Evolutionary conservation across 2,797 vertebrate genomes (phyloP), one percentile per base, ranked within the genome.

Genomic region (Pseudomugil tenellus): DNA sequence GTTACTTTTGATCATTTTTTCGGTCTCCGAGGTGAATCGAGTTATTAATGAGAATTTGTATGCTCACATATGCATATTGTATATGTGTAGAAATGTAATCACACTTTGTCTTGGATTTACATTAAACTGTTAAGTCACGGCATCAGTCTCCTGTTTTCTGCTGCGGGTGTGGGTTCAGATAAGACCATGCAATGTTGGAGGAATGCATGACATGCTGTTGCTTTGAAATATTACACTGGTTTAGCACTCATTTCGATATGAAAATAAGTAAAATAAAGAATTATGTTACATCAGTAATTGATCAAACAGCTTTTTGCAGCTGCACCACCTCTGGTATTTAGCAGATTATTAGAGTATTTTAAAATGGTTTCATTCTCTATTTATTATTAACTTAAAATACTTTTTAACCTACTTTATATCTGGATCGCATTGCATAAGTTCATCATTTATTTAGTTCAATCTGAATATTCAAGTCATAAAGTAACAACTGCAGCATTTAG

Each of bases 31-130:
- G 96, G 96, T 98, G 96, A 98, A 98, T 97, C 92, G 96, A 97
- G 96, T 99, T 97, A 98, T 96, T 97, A 97, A 98, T 96, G 94
- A 96, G 92, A 97, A 96, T 96, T 96, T 96, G 96, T 98, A 97
- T 96, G 95, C 96, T 97, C 97, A 98, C 97, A 98, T 99, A 99
- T 99, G 97, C 97, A 99, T 98, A 99, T 98, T 99, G 97, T 98
- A 98, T 99, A 99, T 98, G 97, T 98, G 97, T 96, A 97, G 96
- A 96, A 95, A 95, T 98, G 96, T 98, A 97, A 97, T 97, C 96
- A 98, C 96, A 97, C 96, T 96, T 96, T 97, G 97, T 99, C 97
- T 98, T 98, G 97, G 94, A 99, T 97, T 97, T 96, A 96, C 97
- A 99, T 98, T 99, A 99, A 98, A 98, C 96, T 98, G 96, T 97